Percentiles rank a stretch among this genome's conserved stretches.
phyloP scores from a whole-genome alignment of 1,140 invertebrate species.

The Acromyrmex echinatior region DNA sequence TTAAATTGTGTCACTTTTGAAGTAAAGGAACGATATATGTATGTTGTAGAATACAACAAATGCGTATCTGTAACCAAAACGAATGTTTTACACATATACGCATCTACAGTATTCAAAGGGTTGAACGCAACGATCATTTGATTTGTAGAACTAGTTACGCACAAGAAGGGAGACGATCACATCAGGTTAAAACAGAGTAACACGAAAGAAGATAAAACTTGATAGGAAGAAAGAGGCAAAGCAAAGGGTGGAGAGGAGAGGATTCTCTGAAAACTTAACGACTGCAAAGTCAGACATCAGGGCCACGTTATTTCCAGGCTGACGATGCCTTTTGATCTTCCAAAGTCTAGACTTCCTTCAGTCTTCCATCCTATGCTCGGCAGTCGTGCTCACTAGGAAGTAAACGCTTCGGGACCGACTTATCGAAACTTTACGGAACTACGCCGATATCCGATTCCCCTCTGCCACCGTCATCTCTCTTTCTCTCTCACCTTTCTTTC shows the following conservation, averaged over 20 bases:
- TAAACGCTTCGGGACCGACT: constrained; percentile 79
- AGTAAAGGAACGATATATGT: too few species aligned
- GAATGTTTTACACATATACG: neutral
- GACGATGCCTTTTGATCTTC: constrained; percentile 81
- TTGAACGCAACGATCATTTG: constrained; percentile 44
- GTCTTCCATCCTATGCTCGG: constrained; percentile 70
- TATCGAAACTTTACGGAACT: constrained; percentile 81
- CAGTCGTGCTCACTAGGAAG: constrained; percentile 75
- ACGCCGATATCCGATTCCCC: constrained; percentile 70
- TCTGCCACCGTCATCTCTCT: neutral
- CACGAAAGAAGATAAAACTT: constrained; percentile 45
- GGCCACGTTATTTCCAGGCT: constrained; percentile 81
- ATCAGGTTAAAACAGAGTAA: neutral
- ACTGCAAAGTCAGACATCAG: constrained; percentile 73
- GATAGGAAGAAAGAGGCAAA: neutral
- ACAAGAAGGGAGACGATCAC: constrained; percentile 22
- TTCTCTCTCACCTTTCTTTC: neutral
- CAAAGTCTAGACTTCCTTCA: constrained; percentile 80
- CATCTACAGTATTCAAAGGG: neutral
- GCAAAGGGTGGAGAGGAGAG: constrained; percentile 42
- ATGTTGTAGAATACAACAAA: too few species aligned
- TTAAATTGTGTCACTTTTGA: too few species aligned
- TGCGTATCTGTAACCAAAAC: neutral
- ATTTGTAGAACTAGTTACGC: constrained; percentile 41
- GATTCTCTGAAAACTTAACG: constrained; percentile 65